Evolutionary conservation across 2,113 vertebrate species (phyloP), one percentile per base, ranked within the genome.

Genomic region (Cynocephalus volans): DNA sequence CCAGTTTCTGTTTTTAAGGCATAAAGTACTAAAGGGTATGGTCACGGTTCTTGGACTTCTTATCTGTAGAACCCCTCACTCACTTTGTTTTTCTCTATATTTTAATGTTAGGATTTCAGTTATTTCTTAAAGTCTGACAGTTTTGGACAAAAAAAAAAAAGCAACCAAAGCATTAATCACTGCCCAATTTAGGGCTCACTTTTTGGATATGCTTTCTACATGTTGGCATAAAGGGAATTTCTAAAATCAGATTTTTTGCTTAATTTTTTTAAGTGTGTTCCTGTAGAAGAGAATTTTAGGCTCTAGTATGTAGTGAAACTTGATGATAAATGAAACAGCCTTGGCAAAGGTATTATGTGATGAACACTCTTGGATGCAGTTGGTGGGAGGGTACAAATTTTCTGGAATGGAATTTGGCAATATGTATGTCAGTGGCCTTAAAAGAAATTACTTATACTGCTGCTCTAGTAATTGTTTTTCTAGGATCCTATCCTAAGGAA

Each of bases 61-160:
- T 41, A 41, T 41, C 41, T 41, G 41, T 41, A 41, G 41, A 41
- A 52, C 82, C 36, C 13, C 76, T 77, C n/a, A n/a, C 45, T n/a
- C 8, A 28, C n/a, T 70, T 88, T 67, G 50, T 79, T 72, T 28
- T 67, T 76, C 36, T 94, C 19, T 87, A 13, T 58, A 79, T 83
- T 81, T 79, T 87, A 79, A 76, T 92, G 26, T 77, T 97, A 91
- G 64, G 33, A 65, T 95, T 96, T 88, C 73, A 77, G n/a, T 86
- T 94, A 91, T 87, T 90, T 95, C n/a, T 31, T 8, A 88, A 88
- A 24, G 26, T 84, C 64, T 88, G 31, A 73, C 24, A 41, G 3
- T 72, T 2, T 65, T 90, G 50, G 31, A 83, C 80, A 80, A 79
- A 75, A 58, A 60, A 88, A 58, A 60, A 84, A 17, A 64, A 86